Evolutionary conservation across 2,888 invertebrate genomes (phyloP).

Genomic region (Phoronis australis): DNA sequence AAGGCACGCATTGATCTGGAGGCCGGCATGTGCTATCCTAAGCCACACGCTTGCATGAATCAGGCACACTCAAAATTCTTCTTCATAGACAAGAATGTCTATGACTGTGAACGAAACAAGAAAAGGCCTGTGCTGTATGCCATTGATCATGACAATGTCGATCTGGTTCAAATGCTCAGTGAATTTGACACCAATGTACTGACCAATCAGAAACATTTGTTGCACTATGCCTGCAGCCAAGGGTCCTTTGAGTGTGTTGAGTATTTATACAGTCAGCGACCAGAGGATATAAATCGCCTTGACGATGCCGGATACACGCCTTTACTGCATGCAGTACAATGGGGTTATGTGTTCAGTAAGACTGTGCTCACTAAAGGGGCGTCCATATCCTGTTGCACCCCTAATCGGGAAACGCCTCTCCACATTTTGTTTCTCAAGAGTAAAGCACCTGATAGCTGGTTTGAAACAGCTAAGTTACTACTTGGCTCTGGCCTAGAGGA

Average conservation of each 20-base stretch:
- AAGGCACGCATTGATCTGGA: slow-evolving; percentile 69
- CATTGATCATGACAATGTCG: slow-evolving; percentile 37
- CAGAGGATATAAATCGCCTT: slow-evolving; percentile 28
- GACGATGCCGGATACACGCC: slow-evolving; percentile 69
- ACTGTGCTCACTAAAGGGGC: slow-evolving; percentile 61
- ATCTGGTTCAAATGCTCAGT: slow-evolving; percentile 31
- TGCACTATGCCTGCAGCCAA: slow-evolving; percentile 58
- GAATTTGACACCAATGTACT: slow-evolving; percentile 3
- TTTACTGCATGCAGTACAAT: slow-evolving; percentile 69
- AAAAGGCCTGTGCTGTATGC: slow-evolving; percentile 42
- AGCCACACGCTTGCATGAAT: slow-evolving; percentile 58
- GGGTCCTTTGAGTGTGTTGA: slow-evolving; percentile 56
- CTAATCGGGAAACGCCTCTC: slow-evolving; percentile 64
- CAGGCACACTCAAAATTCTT: slow-evolving; percentile 26
- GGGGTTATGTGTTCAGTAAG: slow-evolving; percentile 64
- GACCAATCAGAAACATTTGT: slow-evolving; percentile 36
- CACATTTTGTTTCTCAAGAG: slow-evolving; percentile 55
- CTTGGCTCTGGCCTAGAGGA: slow-evolving; percentile 67
- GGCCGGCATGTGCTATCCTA: slow-evolving; percentile 68
- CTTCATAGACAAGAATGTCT: slow-evolving; percentile 37
- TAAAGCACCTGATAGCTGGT: slow-evolving; percentile 56
- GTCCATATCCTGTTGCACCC: slow-evolving; percentile 63
- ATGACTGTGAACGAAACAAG: slow-evolving; percentile 38
- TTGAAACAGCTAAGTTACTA: slow-evolving; percentile 64
- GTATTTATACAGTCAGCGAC: slow-evolving; percentile 35